A percentile compares a stretch with the other conserved stretches of the same genome.
phyloP scores from a whole-genome alignment of 2,797 vertebrate genomes.

The Etheostoma perlongum region DNA sequence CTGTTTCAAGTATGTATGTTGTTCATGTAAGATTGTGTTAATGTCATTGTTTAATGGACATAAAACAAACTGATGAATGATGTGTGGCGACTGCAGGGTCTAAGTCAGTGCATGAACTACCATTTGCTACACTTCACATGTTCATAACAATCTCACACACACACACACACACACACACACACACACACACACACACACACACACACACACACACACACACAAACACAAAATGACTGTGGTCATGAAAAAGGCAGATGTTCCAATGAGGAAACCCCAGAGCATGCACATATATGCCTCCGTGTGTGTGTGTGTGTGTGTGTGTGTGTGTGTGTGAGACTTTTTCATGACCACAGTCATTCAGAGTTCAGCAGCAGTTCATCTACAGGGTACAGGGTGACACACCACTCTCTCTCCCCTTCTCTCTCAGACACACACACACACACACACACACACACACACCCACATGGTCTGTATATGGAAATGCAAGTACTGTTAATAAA shows the following conservation, averaged over 20 bases:
- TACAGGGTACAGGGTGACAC: conserved; percentile 29
- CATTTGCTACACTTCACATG: conserved; percentile 57
- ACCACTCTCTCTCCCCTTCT: neutral
- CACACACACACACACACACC: conserved; percentile 5
- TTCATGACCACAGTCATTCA: conserved; percentile 55
- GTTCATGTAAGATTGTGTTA: neutral
- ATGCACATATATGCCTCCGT: neutral
- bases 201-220: conserved; percentile 10
- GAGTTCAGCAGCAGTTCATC: conserved; percentile 65
- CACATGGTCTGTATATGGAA: neutral
- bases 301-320: conserved; percentile 1
- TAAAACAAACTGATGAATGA: conserved; percentile 18
- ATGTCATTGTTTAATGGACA: neutral
- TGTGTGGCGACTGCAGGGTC: conserved; percentile 30
- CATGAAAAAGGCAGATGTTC: conserved; percentile 57
- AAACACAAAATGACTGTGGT: conserved; percentile 28
- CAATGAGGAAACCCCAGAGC: conserved; percentile 36
- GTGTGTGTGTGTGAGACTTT: conserved; percentile 14
- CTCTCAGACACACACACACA: conserved; percentile 3
- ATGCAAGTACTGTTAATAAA: neutral
- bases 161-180: conserved; percentile 17
- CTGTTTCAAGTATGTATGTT: neutral
- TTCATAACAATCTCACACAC: conserved; percentile 35
- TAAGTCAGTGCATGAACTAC: conserved; percentile 21
- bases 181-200: conserved; percentile 21